A percentile compares a stretch with the other conserved stretches of the same genome.
Conservation (phyloP, 2,888 invertebrate species). For the Anagyrus pseudococci region DNA sequence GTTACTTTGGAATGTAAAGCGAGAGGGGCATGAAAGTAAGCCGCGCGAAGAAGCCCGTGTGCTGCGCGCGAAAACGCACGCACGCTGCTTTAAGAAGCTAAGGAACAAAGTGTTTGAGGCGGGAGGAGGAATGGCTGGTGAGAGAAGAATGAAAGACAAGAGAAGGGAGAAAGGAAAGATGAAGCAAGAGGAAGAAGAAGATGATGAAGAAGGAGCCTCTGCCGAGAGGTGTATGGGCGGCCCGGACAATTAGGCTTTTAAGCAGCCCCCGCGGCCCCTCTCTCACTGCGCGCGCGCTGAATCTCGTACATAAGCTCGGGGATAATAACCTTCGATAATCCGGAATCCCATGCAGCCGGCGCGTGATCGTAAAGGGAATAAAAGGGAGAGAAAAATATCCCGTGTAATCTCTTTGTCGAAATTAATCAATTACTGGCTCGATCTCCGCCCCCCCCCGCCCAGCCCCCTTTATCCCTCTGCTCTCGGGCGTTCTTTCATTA, state of each 20-base stretch:
- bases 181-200: neutral
- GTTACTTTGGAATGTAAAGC: too few relatives aligned
- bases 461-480: neutral
- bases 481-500: neutral
- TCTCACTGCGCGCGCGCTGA: neutral
- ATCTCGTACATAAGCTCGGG: too few relatives aligned
- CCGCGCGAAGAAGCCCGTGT: too few relatives aligned
- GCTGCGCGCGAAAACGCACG: too few relatives aligned
- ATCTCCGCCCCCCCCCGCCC: neutral
- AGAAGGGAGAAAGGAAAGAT: neutral
- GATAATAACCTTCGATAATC: constrained; percentile 33
- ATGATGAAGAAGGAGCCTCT: neutral
- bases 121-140: neutral
- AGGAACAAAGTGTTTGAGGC: too few relatives aligned
- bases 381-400: too few relatives aligned
- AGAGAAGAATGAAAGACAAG: neutral
- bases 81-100: too few relatives aligned
- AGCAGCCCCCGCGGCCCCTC: too few relatives aligned
- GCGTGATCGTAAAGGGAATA: too few relatives aligned
- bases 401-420: constrained; percentile 33
- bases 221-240: constrained; percentile 6
- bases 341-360: constrained; percentile 17
- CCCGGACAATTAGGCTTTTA: constrained; percentile 23
- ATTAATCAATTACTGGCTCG: constrained; percentile 32
- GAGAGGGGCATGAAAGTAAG: too few relatives aligned